Percentiles rank a stretch among this genome's conserved stretches.
These are phyloP conservation scores for Leptura quadrifasciata DNA, from an alignment of 2,888 invertebrate genomes.

Conservation along the genomic window DNA sequence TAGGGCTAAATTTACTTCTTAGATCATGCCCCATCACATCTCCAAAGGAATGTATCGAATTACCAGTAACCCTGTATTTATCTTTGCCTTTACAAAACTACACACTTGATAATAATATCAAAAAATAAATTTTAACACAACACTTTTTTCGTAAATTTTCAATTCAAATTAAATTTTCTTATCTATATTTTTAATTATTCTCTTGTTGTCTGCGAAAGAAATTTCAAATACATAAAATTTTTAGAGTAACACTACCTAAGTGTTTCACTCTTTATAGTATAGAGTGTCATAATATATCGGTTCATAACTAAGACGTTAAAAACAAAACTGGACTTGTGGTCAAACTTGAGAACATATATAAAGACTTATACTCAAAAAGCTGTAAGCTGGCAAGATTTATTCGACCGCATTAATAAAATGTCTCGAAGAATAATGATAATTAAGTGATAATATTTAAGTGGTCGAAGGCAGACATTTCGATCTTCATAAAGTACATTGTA, in stretches of 20 bases:
- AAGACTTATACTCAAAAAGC: constrained; percentile 45
- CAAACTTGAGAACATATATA: constrained; percentile 45
- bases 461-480: constrained; percentile 32
- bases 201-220: background rate
- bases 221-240: background rate
- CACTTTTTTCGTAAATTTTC: too few relatives aligned
- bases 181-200: too few relatives aligned
- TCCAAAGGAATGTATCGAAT: too few relatives aligned
- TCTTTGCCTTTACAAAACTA: too few relatives aligned
- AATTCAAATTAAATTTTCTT: too few relatives aligned
- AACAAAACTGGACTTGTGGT: constrained; percentile 41
- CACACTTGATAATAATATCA: too few relatives aligned
- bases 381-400: constrained; percentile 54
- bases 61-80: too few relatives aligned
- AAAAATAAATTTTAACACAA: too few relatives aligned
- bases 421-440: constrained; percentile 50
- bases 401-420: constrained; percentile 44
- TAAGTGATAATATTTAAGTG: constrained; percentile 54
- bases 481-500: constrained; percentile 42
- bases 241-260: background rate
- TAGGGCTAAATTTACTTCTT: too few relatives aligned
- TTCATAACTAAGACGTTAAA: constrained; percentile 34
- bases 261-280: background rate
- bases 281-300: constrained; percentile 28
- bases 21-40: too few relatives aligned